A percentile compares a stretch with the other conserved stretches of the same genome.
Conservation (phyloP, 2,113 vertebrate species). For the Elephantulus edwardii region DNA sequence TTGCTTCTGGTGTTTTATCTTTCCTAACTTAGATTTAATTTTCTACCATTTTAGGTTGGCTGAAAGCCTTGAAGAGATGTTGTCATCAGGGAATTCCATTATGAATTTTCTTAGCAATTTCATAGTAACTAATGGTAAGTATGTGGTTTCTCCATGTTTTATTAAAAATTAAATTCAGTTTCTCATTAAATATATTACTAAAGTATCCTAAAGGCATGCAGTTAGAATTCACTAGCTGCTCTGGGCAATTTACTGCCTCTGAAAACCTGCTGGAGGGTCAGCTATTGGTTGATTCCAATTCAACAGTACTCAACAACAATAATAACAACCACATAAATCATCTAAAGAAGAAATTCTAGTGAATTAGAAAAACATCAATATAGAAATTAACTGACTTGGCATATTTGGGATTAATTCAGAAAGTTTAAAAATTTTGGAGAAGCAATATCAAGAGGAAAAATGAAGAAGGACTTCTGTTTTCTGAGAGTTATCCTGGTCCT, state of each 20-base stretch:
- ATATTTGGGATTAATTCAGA: neutral
- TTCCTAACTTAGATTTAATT: conserved; percentile 13
- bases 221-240: too few relatives aligned
- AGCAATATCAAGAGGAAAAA: neutral
- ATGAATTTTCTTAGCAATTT: conserved; percentile 70
- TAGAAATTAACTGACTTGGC: neutral
- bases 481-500: too few relatives aligned
- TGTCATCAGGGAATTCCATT: neutral
- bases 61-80: conserved; percentile 59
- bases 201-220: too few relatives aligned
- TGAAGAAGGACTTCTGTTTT: too few relatives aligned
- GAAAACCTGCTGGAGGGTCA: too few relatives aligned
- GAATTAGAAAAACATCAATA: neutral
- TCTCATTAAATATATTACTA: neutral
- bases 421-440: neutral
- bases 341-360: neutral
- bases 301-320: too few relatives aligned
- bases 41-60: conserved; percentile 74
- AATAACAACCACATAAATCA: too few relatives aligned
- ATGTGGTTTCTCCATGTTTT: neutral
- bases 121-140: conserved; percentile 70
- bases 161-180: neutral
- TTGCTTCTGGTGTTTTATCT: neutral
- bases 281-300: too few relatives aligned
- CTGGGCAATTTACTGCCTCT: too few relatives aligned